phyloP scores from a whole-genome alignment of 2,888 invertebrate species.

The Drosophila peninsularis region DNA sequence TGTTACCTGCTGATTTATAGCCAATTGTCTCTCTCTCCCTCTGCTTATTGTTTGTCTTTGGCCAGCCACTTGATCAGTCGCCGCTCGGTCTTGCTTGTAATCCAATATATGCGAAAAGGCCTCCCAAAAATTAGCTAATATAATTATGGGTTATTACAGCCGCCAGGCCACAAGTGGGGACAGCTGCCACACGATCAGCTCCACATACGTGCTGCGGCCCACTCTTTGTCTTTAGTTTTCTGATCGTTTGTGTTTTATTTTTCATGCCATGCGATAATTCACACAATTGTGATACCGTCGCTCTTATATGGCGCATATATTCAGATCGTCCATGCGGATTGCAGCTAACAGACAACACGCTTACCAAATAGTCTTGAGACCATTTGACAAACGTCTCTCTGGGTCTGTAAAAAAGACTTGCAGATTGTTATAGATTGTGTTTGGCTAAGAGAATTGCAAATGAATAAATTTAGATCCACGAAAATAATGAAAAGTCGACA shows the following conservation, averaged over 20 bases:
- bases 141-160: conserved; percentile 67
- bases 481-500: conserved; percentile 10
- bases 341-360: conserved; percentile 19
- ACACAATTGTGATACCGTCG: conserved; percentile 61
- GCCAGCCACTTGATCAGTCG: conserved; percentile 36
- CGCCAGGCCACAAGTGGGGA: conserved; percentile 24
- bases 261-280: conserved; percentile 57
- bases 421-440: conserved; percentile 18
- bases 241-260: background rate
- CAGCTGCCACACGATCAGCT: conserved; percentile 26
- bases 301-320: conserved; percentile 34
- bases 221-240: conserved; percentile 5
- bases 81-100: conserved; percentile 42
- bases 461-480: conserved; percentile 3
- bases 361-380: conserved; percentile 50
- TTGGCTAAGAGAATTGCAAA: background rate
- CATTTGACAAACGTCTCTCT: conserved; percentile 21
- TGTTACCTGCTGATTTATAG: conserved; percentile 71
- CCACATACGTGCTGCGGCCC: conserved; percentile 7
- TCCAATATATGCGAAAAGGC: conserved; percentile 49
- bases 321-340: conserved; percentile 33
- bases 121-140: conserved; percentile 62
- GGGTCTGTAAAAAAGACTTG: conserved; percentile 10
- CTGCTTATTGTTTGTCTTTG: conserved; percentile 26
- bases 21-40: conserved; percentile 62